Evolutionary conservation across 2,113 vertebrate genomes (phyloP).

Genomic region (Tamias sibiricus): DNA sequence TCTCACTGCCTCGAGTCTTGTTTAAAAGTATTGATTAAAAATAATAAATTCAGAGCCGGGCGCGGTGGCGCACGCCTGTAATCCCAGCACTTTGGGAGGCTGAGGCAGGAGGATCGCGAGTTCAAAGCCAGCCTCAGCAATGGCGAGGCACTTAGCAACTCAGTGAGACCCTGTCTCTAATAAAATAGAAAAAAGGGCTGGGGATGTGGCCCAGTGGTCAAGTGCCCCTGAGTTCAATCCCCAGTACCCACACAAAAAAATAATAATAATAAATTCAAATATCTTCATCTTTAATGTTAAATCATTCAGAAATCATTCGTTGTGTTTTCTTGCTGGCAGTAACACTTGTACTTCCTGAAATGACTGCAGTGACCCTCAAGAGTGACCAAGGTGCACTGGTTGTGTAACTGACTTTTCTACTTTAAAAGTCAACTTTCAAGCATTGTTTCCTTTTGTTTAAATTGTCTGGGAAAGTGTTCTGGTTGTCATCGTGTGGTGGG

Average conservation of each 20-base stretch:
- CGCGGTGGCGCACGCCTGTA: too few species aligned
- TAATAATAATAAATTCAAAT: too few species aligned
- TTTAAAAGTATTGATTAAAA: constrained; percentile 21
- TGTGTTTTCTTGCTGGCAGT: background rate
- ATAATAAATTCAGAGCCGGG: too few species aligned
- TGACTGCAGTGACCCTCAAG: background rate
- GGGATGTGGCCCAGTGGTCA: too few species aligned
- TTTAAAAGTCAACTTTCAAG: background rate
- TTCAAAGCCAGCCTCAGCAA: too few species aligned
- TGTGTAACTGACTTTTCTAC: background rate
- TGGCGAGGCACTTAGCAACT: too few species aligned
- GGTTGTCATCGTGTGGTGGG: background rate
- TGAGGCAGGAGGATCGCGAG: too few species aligned
- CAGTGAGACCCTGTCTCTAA: too few species aligned
- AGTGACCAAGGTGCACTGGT: background rate
- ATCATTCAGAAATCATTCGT: background rate
- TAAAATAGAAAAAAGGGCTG: too few species aligned
- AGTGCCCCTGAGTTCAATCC: too few species aligned
- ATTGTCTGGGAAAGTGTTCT: background rate
- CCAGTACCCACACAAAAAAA: too few species aligned
- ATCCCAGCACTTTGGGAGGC: too few species aligned
- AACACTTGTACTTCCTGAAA: background rate
- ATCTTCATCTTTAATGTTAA: background rate
- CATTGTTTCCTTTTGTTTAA: background rate
- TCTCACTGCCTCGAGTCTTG: constrained; percentile 46